Base-by-base conservation (phyloP, 2,113 vertebrate genomes). In the Anser brachyrhynchus region DNA sequence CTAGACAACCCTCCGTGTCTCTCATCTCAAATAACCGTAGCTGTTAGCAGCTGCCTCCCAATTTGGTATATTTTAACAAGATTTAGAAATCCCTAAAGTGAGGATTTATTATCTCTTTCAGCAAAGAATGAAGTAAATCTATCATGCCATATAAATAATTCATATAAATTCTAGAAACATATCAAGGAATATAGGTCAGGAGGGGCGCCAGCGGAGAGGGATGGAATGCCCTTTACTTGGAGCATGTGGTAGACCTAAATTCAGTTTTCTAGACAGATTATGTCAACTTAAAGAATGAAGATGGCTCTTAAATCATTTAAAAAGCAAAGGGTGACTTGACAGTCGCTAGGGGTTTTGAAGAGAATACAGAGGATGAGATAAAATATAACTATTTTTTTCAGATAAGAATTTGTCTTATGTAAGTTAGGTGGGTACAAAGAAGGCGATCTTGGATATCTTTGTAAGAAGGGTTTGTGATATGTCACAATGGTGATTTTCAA, bases 121-220 rank as follows among this genome's bases (percentile, higher is more conserved):
- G 86, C 44, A 29, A 93, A 90, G 69, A 43, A 81, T 0, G 0
- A 88, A 88, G 88, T 73, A 95, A 90, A 88, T 95, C 86, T 89
- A 92, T 89, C 79, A 83, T 28, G 18, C 59, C 25, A 10, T 46
- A 84, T 91, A 90, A 94, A 96, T 93, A 87, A 96, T 95, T 92
- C 89, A 94, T 59, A 67, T 23, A 44, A 54, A 92, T 79, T 84
- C 89, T 75, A 84, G 66, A 92, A 91, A 66, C 22, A 31, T 10
- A 67, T 66, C 44, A 66, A 86, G 62, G 29, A 92, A 94, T 84
- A 89, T 73, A 90, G 73, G 89, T 90, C 84, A 94, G 62, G 77
- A 91, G n/a, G 65, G 57, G 77, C 46, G 93, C 9, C 43, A n/a
- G 26, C 73, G 33, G 29, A 72, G 19, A 71, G 31, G 29, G 19